Evolutionary conservation across 2,888 invertebrate genomes (phyloP).

Genomic region (Ormia ochracea): DNA sequence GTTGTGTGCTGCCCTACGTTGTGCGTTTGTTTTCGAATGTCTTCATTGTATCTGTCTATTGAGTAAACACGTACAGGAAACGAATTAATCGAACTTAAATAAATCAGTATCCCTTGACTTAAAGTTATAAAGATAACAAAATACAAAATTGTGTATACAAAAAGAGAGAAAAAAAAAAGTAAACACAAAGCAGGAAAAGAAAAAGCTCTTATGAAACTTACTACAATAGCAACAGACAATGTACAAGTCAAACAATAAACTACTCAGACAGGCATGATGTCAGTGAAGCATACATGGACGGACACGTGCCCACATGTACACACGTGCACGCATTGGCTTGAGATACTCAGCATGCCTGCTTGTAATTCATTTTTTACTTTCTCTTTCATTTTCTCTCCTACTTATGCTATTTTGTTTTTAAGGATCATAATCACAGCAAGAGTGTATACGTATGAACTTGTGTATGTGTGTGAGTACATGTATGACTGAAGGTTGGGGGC

Average conservation of each 20-base stretch:
- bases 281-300: background rate
- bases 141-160: background rate
- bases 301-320: background rate
- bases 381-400: background rate
- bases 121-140: slow-evolving; percentile 58
- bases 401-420: background rate
- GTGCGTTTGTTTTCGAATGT: slow-evolving; percentile 41
- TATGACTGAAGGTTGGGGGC: background rate
- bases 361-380: slow-evolving; percentile 6
- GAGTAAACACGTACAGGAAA: slow-evolving; percentile 68
- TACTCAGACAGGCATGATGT: slow-evolving; percentile 10
- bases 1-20: slow-evolving; percentile 9
- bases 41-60: slow-evolving; percentile 54
- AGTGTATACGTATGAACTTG: background rate
- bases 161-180: slow-evolving; percentile 56
- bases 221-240: slow-evolving; percentile 30
- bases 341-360: slow-evolving; percentile 27
- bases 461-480: background rate
- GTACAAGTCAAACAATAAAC: slow-evolving; percentile 31
- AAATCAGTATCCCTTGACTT: slow-evolving; percentile 74
- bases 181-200: background rate
- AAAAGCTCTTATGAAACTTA: slow-evolving; percentile 1
- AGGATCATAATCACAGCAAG: slow-evolving; percentile 33
- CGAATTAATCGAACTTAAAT: slow-evolving; percentile 77
- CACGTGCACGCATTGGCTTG: background rate